phyloP scores from a whole-genome alignment of 2,113 vertebrate genomes.

The Orthonyx spaldingii region DNA sequence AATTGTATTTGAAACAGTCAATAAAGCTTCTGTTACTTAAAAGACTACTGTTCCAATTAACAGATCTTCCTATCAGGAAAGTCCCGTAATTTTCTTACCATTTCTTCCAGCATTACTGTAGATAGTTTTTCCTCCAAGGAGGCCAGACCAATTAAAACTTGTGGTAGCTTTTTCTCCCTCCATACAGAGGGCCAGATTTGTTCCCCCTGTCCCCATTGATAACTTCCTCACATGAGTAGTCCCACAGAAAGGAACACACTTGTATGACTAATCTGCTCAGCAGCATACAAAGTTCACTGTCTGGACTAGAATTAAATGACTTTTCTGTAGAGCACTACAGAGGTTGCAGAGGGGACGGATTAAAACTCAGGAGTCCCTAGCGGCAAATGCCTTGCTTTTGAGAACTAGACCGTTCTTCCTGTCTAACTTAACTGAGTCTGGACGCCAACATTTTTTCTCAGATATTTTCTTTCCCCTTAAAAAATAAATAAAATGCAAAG shows the following conservation, averaged over 20 bases:
- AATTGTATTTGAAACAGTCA: background rate
- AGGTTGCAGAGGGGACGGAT: background rate
- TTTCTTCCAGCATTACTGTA: background rate
- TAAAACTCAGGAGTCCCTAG: background rate
- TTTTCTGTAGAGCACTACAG: background rate
- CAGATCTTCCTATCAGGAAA: background rate
- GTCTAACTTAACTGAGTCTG: background rate
- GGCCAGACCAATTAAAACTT: slow-evolving; percentile 22
- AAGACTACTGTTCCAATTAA: background rate
- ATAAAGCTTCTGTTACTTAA: background rate
- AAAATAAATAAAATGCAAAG: background rate
- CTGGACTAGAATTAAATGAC: slow-evolving; percentile 34
- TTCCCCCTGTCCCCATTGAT: background rate
- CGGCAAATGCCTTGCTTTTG: background rate
- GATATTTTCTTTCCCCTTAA: background rate
- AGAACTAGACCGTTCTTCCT: background rate
- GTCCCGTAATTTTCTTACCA: background rate
- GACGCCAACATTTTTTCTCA: background rate
- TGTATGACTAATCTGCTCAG: slow-evolving; percentile 47
- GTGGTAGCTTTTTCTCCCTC: slow-evolving; percentile 20
- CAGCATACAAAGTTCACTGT: background rate
- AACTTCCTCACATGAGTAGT: slow-evolving; percentile 40
- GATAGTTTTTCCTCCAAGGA: background rate
- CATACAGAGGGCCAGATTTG: background rate
- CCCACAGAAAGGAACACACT: slow-evolving; percentile 27